phyloP scores from a whole-genome alignment of 2,888 invertebrate species.

The Agrenia bidenticulata region DNA sequence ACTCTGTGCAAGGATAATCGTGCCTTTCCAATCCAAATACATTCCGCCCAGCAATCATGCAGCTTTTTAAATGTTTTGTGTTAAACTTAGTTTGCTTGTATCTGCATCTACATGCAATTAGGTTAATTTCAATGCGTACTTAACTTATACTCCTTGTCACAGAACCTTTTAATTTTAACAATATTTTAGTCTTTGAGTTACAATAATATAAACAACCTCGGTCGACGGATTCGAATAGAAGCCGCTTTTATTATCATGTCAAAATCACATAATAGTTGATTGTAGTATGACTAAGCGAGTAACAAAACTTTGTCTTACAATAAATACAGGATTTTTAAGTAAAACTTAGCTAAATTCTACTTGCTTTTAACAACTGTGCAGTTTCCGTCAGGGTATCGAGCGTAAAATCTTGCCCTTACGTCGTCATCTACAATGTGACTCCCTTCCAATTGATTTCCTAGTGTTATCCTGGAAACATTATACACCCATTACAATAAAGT shows the following conservation, averaged over 20 bases:
- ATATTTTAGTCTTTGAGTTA: no score
- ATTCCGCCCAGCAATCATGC: constrained; percentile 26
- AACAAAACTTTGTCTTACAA: neutral
- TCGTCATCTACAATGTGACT: constrained; percentile 90
- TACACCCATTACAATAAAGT: constrained; percentile 1
- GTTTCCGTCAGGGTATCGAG: constrained; percentile 88
- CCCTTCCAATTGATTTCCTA: constrained; percentile 96
- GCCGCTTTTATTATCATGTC: no score
- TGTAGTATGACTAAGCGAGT: no score
- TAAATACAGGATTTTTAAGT: neutral
- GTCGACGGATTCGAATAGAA: no score
- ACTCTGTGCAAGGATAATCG: constrained; percentile 10
- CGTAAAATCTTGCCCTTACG: constrained; percentile 82
- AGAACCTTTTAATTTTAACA: no score
- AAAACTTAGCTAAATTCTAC: constrained; percentile 2
- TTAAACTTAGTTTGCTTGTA: no score
- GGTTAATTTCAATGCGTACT: no score
- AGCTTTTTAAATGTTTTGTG: no score
- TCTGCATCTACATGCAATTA: no score
- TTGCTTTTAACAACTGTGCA: constrained; percentile 60
- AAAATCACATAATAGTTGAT: no score
- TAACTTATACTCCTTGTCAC: no score
- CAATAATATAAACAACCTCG: no score
- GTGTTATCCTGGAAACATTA: constrained; percentile 60
- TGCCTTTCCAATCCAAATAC: constrained; percentile 20